Base-by-base conservation (phyloP, 2,113 vertebrate species). In the Hemiprocne comata region DNA sequence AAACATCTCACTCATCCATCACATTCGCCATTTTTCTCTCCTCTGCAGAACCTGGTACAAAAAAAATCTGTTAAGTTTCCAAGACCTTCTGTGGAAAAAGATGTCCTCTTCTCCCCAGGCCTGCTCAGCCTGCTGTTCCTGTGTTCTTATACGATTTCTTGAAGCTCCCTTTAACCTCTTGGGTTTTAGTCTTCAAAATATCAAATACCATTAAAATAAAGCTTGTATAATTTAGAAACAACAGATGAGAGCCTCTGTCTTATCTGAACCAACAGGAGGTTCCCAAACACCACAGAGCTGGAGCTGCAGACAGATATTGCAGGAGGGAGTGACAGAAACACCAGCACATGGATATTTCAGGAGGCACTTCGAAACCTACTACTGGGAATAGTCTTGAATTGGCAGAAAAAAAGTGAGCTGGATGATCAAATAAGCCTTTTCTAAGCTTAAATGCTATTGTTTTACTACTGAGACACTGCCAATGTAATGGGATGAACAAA, bases 391-490 rank as follows among this genome's bases (percentile, higher is more conserved):
- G 62, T 33, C 58, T 53, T 29, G 67, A 84, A 85, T 2, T 65
- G 76, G 66, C 44, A 92, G 66, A 10, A 71, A 89, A 81, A 95
- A 81, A 16, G n/a, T 55, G 66, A 85, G 64, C 36, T 66, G 54
- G 62, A 65, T 73, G 66, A 79, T 62, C 81, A 89, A 95, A 87
- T 73, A 76, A 87, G 54, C 36, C 26, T 93, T 46, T 82, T 72
- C 53, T 61, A 82, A 13, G 42, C 71, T 75, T 75, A 85, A 92
- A 15, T 66, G 62, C 24, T 82, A 72, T 65, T 94, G 70, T 87
- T 85, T 79, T 91, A 62, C 42, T 79, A n/a, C 62, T 24, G 77
- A 97, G 93, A 91, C 44, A 26, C 55, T 91, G 81, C 54, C 70
- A 82, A 46, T 0, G 0, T 44, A 82, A 78, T 19, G 50, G 65